phyloP scores from a whole-genome alignment of 53 echinoderm and acorn worm genomes.

The Antedon mediterranea region DNA sequence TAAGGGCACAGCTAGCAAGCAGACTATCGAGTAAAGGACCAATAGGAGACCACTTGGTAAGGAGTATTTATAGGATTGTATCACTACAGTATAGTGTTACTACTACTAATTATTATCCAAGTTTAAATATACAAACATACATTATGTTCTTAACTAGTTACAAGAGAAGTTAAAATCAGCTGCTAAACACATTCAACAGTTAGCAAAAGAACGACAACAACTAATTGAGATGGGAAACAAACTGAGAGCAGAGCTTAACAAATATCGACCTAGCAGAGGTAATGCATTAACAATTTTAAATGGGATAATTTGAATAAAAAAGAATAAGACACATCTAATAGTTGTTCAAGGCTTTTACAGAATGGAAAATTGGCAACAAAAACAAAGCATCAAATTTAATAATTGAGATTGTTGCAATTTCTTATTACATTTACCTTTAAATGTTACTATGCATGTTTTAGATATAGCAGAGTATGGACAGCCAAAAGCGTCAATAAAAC shows the following conservation, averaged over 20 bases:
- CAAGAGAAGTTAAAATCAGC: conserved; percentile 70
- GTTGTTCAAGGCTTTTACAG: too few relatives aligned
- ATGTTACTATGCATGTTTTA: background rate
- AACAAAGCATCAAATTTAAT: too few relatives aligned
- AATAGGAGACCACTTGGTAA: background rate
- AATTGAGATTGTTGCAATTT: too few relatives aligned
- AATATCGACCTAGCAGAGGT: conserved; percentile 5
- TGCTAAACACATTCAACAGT: conserved; percentile 65
- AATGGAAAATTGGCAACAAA: too few relatives aligned
- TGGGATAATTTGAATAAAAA: too few relatives aligned
- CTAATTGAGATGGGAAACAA: conserved; percentile 83
- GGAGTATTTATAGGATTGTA: background rate
- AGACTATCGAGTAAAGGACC: conserved; percentile 2
- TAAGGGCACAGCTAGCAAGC: conserved; percentile 33
- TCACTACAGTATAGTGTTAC: too few relatives aligned
- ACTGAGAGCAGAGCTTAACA: conserved; percentile 62
- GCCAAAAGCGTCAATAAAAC: conserved; percentile 3
- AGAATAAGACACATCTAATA: too few relatives aligned
- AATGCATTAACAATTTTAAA: background rate
- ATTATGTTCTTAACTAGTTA: conserved; percentile 15
- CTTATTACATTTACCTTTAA: too few relatives aligned
- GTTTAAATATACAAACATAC: too few relatives aligned
- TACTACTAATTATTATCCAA: too few relatives aligned
- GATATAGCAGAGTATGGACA: background rate
- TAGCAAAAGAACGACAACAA: conserved; percentile 72